Evolutionary conservation across 2,888 invertebrate genomes (phyloP), one percentile per base, ranked within the genome.

Genomic region (Acleris holmiana): DNA sequence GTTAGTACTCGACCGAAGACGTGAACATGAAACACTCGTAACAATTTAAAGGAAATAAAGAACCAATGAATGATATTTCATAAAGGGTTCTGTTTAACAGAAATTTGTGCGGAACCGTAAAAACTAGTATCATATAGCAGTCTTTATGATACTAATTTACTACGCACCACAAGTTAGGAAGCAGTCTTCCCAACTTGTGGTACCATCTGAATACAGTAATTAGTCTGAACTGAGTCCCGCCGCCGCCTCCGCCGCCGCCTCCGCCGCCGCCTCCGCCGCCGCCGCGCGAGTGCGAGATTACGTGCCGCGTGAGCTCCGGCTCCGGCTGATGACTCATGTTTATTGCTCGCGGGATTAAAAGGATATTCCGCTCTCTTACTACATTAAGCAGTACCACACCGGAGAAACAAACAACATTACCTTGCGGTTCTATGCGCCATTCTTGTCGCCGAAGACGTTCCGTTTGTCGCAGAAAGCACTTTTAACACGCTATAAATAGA

Each of bases 301-400:
- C 74, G 79, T 78, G 76, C 75, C 75, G 70, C 70, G 48, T 82
- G 83, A 85, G 83, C 29, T 2, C 25, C 29, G 29, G 29, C 29
- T 0, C 29, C 29, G 29, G 29, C 82, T 77, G 67, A 71, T 75
- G 72, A 77, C 68, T 75, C 77, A 76, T 80, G 83, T 85, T 85
- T 84, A 86, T 85, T 85, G 78, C 81, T 78, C 79, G 82, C 75
- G 76, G 82, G 85, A 85, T 86, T 84, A 83, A 81, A 80, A 81
- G 82, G 82, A 82, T 83, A 84, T 85, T 80, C 83, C 78, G 82
- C 81, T 80, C 80, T 83, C 85, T 82, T 81, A 79, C 77, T 78
- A 84, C 84, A 87, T 87, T 59, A 85, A 85, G 84, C 82, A 81
- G 75, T 69, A 74, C 77, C 78, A 74, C 78, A 71, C 76, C 73